Percentiles rank a stretch among this genome's conserved stretches.
These are phyloP conservation scores for Crambe crambe DNA, from an alignment of 37 sponge, comb jelly and placozoan genomes.

Conservation along the genomic window DNA sequence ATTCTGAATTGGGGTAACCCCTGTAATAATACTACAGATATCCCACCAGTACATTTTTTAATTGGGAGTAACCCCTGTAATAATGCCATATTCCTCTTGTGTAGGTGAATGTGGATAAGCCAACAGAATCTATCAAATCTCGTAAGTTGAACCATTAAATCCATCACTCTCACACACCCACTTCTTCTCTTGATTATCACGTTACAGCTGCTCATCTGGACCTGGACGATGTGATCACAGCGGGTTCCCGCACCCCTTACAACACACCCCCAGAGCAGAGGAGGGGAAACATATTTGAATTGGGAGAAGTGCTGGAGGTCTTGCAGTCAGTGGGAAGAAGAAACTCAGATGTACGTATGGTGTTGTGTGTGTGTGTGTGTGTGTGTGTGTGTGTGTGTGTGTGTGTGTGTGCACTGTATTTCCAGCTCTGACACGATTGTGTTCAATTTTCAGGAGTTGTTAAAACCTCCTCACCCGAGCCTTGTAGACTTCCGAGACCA, in stretches of 20 bases:
- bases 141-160: conserved; percentile 9
- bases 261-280: conserved; percentile 39
- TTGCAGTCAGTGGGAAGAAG: conserved; percentile 16
- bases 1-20: no score
- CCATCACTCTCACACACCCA: neutral
- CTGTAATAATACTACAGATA: neutral
- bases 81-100: neutral
- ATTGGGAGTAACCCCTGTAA: neutral
- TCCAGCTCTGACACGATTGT: no score
- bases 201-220: neutral
- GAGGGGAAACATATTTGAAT: conserved; percentile 30
- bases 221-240: conserved; percentile 7
- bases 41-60: neutral
- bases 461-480: neutral
- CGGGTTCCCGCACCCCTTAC: conserved; percentile 23
- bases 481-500: neutral
- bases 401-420: neutral
- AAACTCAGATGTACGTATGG: neutral
- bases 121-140: neutral
- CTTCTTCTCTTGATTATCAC: neutral
- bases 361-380: neutral
- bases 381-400: neutral
- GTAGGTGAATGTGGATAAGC: conserved; percentile 10
- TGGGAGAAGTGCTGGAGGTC: conserved; percentile 28
- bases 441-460: neutral